phyloP scores from a whole-genome alignment of 2,113 vertebrate genomes.

The Anoura caudifer region DNA sequence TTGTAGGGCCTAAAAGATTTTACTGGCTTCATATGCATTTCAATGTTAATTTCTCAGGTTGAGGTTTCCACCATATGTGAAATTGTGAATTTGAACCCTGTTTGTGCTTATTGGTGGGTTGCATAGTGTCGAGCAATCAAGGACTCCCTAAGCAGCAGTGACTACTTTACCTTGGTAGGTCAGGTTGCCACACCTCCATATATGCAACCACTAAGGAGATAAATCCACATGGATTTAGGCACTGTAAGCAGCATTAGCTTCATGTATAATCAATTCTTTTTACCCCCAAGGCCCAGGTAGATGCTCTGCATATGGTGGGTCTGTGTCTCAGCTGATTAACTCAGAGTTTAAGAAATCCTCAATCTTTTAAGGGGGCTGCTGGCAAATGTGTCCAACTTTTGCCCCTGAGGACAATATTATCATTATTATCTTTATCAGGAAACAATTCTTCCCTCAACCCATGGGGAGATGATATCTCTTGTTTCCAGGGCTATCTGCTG shows the following conservation, averaged over 20 bases:
- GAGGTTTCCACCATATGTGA: background rate
- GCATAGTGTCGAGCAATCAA: background rate
- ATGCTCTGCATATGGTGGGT: too few relatives aligned
- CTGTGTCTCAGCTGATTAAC: background rate
- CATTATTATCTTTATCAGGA: background rate
- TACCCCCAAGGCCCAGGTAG: background rate
- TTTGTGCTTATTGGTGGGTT: background rate
- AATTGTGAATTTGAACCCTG: background rate
- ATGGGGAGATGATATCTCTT: background rate
- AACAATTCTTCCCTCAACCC: background rate
- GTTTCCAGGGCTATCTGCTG: background rate
- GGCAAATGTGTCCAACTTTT: background rate
- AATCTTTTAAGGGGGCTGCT: background rate
- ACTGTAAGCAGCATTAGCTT: background rate
- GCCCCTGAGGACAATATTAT: background rate
- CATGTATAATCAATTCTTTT: background rate
- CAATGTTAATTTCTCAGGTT: background rate
- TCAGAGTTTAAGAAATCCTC: background rate
- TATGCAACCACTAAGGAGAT: background rate
- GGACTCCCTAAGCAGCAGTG: background rate
- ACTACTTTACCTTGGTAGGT: background rate
- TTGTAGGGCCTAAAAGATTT: background rate
- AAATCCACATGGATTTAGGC: background rate
- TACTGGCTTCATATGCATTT: background rate
- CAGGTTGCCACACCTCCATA: background rate